Evolutionary conservation across 1,140 invertebrate genomes (phyloP).

Genomic region (Asbolus verrucosus): DNA sequence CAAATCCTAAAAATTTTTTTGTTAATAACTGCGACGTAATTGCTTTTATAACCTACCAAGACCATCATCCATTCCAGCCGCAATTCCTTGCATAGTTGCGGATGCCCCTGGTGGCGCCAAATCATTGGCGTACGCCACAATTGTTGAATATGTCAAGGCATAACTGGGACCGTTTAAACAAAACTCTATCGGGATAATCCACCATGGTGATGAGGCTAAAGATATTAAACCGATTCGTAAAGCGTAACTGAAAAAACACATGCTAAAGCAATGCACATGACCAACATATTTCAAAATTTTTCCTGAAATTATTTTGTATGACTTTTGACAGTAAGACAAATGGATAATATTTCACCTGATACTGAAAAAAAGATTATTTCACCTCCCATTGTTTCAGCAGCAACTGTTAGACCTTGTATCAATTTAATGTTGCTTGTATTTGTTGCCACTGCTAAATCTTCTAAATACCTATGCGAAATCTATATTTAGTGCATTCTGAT

Average conservation of each 20-base stretch:
- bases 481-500: slow-evolving; percentile 63
- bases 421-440: slow-evolving; percentile 76
- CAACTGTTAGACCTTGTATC: slow-evolving; percentile 80
- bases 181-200: slow-evolving; percentile 76
- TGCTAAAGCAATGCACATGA: slow-evolving; percentile 76
- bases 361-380: slow-evolving; percentile 81
- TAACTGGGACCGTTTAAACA: slow-evolving; percentile 84
- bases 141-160: slow-evolving; percentile 81
- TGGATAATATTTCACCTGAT: too few relatives aligned
- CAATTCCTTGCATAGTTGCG: slow-evolving; percentile 83
- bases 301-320: too few relatives aligned
- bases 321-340: too few relatives aligned
- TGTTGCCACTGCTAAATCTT: slow-evolving; percentile 75
- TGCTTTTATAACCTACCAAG: slow-evolving; percentile 74
- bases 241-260: slow-evolving; percentile 78
- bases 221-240: slow-evolving; percentile 77
- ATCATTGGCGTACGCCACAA: slow-evolving; percentile 81
- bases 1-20: slow-evolving; percentile 66
- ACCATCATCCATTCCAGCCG: slow-evolving; percentile 85
- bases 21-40: too few relatives aligned
- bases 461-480: slow-evolving; percentile 80
- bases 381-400: slow-evolving; percentile 78
- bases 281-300: slow-evolving; percentile 78
- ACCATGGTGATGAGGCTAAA: slow-evolving; percentile 79
- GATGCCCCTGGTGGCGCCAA: slow-evolving; percentile 82